These are phyloP conservation scores for Drosophila acutilabella DNA, from an alignment of 2,888 invertebrate species.

Conservation along the genomic window DNA sequence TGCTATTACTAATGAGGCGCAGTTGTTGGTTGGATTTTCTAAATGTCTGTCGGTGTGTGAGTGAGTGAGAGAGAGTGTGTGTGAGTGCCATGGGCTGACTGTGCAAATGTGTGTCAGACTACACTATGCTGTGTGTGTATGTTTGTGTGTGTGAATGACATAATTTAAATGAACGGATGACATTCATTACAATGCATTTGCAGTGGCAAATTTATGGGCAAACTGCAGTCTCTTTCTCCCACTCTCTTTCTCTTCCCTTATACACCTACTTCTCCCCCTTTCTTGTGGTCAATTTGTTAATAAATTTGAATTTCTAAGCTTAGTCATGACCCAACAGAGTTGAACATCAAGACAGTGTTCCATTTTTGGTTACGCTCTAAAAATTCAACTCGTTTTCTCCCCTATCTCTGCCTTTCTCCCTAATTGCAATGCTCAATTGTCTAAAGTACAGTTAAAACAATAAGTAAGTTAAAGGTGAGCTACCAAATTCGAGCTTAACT, in stretches of 20 bases:
- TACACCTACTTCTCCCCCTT: background rate
- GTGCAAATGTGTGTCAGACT: slow-evolving; percentile 62
- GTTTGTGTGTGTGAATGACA: slow-evolving; percentile 59
- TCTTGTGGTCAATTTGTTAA: slow-evolving; percentile 5
- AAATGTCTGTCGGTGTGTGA: slow-evolving; percentile 15
- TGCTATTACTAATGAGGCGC: slow-evolving; percentile 70
- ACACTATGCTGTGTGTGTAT: slow-evolving; percentile 9
- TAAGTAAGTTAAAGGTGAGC: slow-evolving; percentile 3
- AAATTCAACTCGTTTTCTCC: slow-evolving; percentile 32
- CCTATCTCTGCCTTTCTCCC: background rate
- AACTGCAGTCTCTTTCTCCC: background rate
- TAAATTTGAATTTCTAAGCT: slow-evolving; percentile 22
- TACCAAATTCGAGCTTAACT: slow-evolving; percentile 18
- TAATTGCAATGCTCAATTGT: slow-evolving; percentile 1
- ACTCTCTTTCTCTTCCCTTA: background rate
- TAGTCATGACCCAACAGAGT: slow-evolving; percentile 42
- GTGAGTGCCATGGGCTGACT: slow-evolving; percentile 19
- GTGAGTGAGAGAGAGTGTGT: slow-evolving; percentile 2
- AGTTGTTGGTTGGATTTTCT: slow-evolving; percentile 52
- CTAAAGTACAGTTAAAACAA: slow-evolving; percentile 34
- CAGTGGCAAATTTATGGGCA: slow-evolving; percentile 51
- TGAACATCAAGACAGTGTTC: slow-evolving; percentile 4
- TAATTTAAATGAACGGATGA: slow-evolving; percentile 82
- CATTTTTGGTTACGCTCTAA: slow-evolving; percentile 62
- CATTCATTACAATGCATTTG: slow-evolving; percentile 79